phyloP scores from a whole-genome alignment of 2,797 vertebrate species.

The Argentina silus region DNA sequence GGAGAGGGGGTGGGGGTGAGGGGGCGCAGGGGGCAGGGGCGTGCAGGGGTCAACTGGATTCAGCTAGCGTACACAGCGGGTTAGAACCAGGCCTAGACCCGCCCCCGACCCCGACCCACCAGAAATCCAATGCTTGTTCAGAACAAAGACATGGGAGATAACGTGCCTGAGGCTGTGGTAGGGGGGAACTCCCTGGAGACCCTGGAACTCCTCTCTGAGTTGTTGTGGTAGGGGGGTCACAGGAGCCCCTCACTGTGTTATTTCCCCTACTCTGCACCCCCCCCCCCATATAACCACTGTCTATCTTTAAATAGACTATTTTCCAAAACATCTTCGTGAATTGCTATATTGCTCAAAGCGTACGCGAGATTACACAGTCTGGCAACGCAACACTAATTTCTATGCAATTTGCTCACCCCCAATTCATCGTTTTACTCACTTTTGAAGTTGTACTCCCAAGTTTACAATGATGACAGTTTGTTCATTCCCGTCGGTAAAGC shows the following conservation, averaged over 20 bases:
- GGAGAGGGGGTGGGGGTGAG: neutral
- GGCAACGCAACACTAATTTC: neutral
- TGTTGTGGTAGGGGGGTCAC: neutral
- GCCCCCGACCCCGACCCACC: neutral
- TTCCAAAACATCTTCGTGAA: too few species aligned
- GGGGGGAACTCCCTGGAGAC: neutral
- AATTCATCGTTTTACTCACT: neutral
- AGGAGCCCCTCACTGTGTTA: neutral
- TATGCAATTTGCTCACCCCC: neutral
- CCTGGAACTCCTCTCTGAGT: neutral
- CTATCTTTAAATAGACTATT: neutral
- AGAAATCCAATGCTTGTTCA: conserved; percentile 41
- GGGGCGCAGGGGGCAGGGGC: conserved; percentile 14
- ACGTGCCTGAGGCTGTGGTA: neutral
- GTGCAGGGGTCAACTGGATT: conserved; percentile 40
- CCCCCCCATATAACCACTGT: neutral
- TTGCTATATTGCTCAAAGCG: too few species aligned
- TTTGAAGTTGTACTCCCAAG: too few species aligned
- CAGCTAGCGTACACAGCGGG: conserved; percentile 42
- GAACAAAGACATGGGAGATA: conserved; percentile 17
- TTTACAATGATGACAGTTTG: neutral
- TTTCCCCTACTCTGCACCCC: neutral
- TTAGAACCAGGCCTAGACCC: conserved; percentile 24
- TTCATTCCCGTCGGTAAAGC: neutral
- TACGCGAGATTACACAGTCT: too few species aligned